These are phyloP conservation scores for Pegea sp. DNA, from an alignment of 23 tunicate genomes.

Conservation along the genomic window DNA sequence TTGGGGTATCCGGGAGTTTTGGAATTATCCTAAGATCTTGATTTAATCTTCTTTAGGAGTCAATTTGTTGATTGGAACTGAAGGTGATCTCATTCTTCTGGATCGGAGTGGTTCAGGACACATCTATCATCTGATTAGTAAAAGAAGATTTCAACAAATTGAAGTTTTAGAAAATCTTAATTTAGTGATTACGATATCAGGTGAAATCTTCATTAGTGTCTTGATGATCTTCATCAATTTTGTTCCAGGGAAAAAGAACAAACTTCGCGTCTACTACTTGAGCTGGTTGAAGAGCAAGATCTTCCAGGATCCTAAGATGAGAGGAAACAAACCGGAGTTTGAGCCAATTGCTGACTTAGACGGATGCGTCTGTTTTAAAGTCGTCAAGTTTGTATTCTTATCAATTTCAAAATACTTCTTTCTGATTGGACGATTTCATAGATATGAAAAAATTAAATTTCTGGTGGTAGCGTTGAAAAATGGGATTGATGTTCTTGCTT, in stretches of 20 bases:
- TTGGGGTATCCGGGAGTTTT: no score
- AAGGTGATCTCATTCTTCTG: neutral
- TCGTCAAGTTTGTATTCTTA: slow-evolving; percentile 7
- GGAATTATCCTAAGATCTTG: no score
- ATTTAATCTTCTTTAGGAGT: no score
- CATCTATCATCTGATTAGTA: slow-evolving; percentile 3
- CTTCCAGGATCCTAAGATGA: neutral
- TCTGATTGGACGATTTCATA: no score
- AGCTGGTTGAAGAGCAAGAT: slow-evolving; percentile 5
- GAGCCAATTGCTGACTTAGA: slow-evolving; percentile 3
- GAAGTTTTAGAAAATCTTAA: slow-evolving; percentile 5
- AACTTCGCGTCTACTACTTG: slow-evolving; percentile 4
- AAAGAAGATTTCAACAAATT: slow-evolving; percentile 6
- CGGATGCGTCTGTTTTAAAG: slow-evolving; percentile 5
- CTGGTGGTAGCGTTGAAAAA: slow-evolving; percentile 4
- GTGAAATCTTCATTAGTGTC: no score
- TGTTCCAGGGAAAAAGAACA: slow-evolving; percentile 12
- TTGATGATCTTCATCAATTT: no score
- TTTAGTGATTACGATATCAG: slow-evolving; percentile 4
- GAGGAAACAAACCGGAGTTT: neutral
- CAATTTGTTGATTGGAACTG: slow-evolving; percentile 4
- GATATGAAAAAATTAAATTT: slow-evolving; percentile 2
- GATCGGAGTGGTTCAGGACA: slow-evolving; percentile 8
- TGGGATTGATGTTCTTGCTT: slow-evolving; percentile 3
- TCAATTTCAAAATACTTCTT: no score